Evolutionary conservation across 2,888 invertebrate species (phyloP).

Genomic region (Pyrrhosoma nymphula): DNA sequence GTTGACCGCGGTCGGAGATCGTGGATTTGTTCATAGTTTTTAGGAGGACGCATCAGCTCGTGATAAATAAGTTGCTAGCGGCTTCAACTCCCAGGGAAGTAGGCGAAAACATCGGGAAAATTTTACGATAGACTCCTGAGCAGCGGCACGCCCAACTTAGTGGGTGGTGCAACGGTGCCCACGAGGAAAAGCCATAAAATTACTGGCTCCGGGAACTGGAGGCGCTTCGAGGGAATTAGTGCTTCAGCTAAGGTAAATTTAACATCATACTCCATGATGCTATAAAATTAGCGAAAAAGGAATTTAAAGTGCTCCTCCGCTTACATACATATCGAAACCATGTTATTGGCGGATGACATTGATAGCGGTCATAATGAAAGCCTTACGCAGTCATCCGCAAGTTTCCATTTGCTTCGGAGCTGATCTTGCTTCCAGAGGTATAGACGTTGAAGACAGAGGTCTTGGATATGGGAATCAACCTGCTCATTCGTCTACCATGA

Average conservation of each 20-base stretch:
- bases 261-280: neutral
- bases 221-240: neutral
- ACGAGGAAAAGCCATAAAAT: conserved; percentile 13
- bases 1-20: no score
- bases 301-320: neutral
- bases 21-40: neutral
- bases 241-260: neutral
- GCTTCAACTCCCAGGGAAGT: neutral
- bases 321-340: neutral
- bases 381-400: neutral
- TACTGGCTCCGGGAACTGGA: neutral
- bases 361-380: neutral
- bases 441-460: neutral
- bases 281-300: conserved; percentile 27
- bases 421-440: neutral
- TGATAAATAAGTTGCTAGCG: neutral
- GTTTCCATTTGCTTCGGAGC: neutral
- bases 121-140: conserved; percentile 11
- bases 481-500: no score
- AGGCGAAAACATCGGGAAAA: neutral
- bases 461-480: no score
- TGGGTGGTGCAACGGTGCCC: neutral
- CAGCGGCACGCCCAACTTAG: neutral
- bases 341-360: neutral
- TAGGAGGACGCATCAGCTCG: neutral